A percentile compares a stretch with the other conserved stretches of the same genome.
These are phyloP conservation scores for Acronicta alni DNA, from an alignment of 2,888 invertebrate species.

Conservation along the genomic window DNA sequence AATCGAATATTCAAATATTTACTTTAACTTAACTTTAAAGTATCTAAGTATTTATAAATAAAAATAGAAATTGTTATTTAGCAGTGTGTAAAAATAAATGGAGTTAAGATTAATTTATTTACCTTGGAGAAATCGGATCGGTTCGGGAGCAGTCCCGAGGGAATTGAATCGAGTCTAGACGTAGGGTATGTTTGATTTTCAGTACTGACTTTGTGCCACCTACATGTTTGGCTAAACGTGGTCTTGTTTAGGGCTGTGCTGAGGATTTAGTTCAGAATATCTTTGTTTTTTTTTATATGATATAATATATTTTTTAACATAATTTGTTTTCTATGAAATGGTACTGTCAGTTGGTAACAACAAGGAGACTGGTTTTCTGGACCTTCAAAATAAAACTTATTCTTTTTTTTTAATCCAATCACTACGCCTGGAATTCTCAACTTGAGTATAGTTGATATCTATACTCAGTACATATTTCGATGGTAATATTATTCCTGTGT, in stretches of 20 bases:
- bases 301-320: no score
- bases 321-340: no score
- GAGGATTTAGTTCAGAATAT: background rate
- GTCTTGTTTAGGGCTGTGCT: slow-evolving; percentile 11
- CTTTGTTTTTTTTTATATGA: background rate
- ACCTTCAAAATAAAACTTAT: no score
- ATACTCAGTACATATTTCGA: no score
- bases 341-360: no score
- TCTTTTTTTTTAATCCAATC: no score
- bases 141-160: slow-evolving; percentile 64
- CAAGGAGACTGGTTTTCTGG: no score
- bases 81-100: slow-evolving; percentile 68
- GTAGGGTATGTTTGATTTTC: slow-evolving; percentile 66
- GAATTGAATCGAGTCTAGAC: slow-evolving; percentile 74
- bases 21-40: slow-evolving; percentile 8
- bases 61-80: slow-evolving; percentile 36
- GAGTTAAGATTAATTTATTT: slow-evolving; percentile 73
- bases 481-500: no score
- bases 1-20: slow-evolving; percentile 9
- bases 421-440: no score
- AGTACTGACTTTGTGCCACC: slow-evolving; percentile 47
- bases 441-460: no score
- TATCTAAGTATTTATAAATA: slow-evolving; percentile 2
- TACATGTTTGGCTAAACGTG: slow-evolving; percentile 28
- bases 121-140: slow-evolving; percentile 67